phyloP scores from a whole-genome alignment of 2,113 vertebrate species.

The Chunga burmeisteri region DNA sequence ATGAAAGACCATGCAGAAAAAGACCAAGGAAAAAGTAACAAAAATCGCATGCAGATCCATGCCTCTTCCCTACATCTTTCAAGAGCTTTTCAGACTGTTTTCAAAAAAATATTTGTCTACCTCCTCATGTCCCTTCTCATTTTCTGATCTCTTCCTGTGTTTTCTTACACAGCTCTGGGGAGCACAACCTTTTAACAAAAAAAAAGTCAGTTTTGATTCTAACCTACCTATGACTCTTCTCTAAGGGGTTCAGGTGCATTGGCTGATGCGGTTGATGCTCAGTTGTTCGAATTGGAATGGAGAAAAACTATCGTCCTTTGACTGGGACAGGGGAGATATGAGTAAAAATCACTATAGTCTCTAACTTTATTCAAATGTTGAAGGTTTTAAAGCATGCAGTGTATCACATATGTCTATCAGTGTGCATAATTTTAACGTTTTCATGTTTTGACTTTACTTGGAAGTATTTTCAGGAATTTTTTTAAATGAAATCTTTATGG shows the following conservation, averaged over 20 bases:
- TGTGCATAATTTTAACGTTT: accelerated
- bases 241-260: not conserved
- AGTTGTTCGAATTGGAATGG: not conserved
- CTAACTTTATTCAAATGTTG: not conserved
- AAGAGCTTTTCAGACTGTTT: not conserved
- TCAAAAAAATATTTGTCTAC: not conserved
- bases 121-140: not conserved
- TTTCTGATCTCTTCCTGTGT: not conserved
- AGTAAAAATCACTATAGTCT: not conserved
- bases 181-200: not conserved
- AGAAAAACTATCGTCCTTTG: not conserved
- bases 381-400: not conserved
- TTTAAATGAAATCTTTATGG: not conserved
- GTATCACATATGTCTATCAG: not conserved
- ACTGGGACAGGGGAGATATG: not conserved
- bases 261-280: not conserved
- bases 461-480: not conserved
- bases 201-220: not conserved
- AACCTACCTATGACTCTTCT: not conserved
- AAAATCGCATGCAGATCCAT: not conserved
- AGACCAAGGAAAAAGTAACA: not conserved
- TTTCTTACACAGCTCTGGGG: not conserved
- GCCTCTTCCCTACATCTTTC: not conserved
- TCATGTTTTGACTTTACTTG: not conserved
- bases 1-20: not conserved